A percentile compares a stretch with the other conserved stretches of the same genome.
phyloP scores from a whole-genome alignment of 2,113 vertebrate genomes.

The Thomomys bottae region DNA sequence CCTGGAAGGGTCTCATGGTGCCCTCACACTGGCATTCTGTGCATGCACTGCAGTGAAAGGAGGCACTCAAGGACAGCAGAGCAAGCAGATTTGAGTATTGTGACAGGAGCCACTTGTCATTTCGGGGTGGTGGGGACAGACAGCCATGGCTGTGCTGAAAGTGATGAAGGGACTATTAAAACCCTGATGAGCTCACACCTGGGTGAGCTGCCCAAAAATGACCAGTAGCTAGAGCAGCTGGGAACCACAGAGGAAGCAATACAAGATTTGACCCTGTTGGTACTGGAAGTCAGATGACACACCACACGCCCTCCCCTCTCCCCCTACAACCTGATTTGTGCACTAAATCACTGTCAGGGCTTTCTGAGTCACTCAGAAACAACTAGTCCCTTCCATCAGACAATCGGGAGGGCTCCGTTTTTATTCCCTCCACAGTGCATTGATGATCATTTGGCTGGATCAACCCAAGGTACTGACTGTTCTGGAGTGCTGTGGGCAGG shows the following conservation, averaged over 20 bases:
- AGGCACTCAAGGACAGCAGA: background rate
- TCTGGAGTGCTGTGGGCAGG: conserved; percentile 53
- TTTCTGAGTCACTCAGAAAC: conserved; percentile 11
- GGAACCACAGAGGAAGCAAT: background rate
- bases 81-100: background rate
- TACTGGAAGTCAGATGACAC: conserved; percentile 53
- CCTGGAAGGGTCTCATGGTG: too few species aligned
- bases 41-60: background rate
- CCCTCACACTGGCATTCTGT: background rate
- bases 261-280: background rate
- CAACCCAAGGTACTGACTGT: background rate
- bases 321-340: background rate
- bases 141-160: background rate
- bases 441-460: conserved; percentile 42
- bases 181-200: background rate
- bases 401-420: conserved; percentile 23
- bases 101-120: too few species aligned
- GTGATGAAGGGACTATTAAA: background rate
- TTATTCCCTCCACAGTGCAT: background rate
- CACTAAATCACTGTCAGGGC: background rate
- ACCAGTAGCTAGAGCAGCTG: background rate
- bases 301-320: background rate
- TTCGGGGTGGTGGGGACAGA: too few species aligned
- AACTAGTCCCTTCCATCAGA: conserved; percentile 50
- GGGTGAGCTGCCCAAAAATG: conserved; percentile 1